Conservation (phyloP, 2,797 vertebrate genomes). For the Enteromius argenteus region DNA sequence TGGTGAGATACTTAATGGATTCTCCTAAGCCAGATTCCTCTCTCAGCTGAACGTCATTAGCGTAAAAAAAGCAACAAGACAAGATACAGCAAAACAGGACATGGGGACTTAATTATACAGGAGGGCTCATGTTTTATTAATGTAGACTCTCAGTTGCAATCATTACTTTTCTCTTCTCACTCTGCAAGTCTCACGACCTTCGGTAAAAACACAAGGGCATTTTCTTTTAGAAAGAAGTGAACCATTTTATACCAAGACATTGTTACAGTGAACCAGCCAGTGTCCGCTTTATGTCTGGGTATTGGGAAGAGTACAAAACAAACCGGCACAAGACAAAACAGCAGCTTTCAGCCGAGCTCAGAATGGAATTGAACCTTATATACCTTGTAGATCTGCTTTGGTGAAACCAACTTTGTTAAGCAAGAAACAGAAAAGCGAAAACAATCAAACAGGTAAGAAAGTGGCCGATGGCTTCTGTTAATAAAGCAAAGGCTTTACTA, state of each 20-base stretch:
- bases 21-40: constrained; percentile 38
- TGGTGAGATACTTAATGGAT: constrained; percentile 54
- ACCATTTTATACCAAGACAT: constrained; percentile 65
- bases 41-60: constrained; percentile 53
- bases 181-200: constrained; percentile 36
- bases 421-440: constrained; percentile 79
- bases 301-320: constrained; percentile 34
- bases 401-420: constrained; percentile 90
- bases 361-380: constrained; percentile 79
- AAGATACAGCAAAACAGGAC: constrained; percentile 54
- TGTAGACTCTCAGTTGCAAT: constrained; percentile 45
- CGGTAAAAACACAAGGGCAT: constrained; percentile 18
- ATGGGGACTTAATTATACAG: constrained; percentile 57
- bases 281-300: constrained; percentile 57
- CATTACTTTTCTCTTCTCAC: constrained; percentile 49
- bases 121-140: constrained; percentile 63
- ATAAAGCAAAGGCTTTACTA: constrained; percentile 72
- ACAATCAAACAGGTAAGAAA: constrained; percentile 86
- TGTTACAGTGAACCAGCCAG: constrained; percentile 60
- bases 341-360: constrained; percentile 74
- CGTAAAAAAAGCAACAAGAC: constrained; percentile 57
- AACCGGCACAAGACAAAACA: constrained; percentile 71
- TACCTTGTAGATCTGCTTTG: constrained; percentile 93
- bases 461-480: constrained; percentile 68
- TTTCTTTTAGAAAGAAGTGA: constrained; percentile 59